phyloP scores from a whole-genome alignment of 2,888 invertebrate genomes.

The Capitulum mitella region DNA sequence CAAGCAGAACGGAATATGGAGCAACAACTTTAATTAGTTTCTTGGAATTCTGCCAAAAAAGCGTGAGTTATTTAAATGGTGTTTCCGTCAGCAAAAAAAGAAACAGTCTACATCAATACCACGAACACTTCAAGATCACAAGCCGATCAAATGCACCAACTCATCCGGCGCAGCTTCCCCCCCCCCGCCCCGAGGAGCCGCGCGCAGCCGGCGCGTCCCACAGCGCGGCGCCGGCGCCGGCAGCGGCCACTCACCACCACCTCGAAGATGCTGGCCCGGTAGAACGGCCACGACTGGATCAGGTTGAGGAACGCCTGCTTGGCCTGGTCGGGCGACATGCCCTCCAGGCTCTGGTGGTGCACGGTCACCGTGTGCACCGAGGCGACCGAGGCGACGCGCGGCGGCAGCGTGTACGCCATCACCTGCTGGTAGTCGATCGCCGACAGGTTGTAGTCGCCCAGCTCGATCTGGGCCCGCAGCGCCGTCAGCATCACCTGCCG shows the following conservation, averaged over 20 bases:
- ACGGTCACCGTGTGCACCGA: slow-evolving; percentile 77
- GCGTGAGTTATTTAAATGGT: too few relatives aligned
- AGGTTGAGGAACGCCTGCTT: slow-evolving; percentile 88
- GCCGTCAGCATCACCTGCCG: slow-evolving; percentile 83
- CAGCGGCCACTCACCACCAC: slow-evolving; percentile 82
- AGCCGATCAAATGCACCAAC: too few relatives aligned
- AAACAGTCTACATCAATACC: too few relatives aligned
- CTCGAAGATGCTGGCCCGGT: slow-evolving; percentile 87
- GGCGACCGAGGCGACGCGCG: slow-evolving; percentile 67
- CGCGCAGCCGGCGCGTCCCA: too few relatives aligned
- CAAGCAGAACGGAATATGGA: too few relatives aligned
- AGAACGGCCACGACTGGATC: slow-evolving; percentile 87
- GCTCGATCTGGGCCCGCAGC: slow-evolving; percentile 83
- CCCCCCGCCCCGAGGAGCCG: too few relatives aligned
- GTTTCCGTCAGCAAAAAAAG: too few relatives aligned
- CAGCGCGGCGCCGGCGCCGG: too few relatives aligned
- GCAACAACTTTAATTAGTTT: too few relatives aligned
- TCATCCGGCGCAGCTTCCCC: too few relatives aligned
- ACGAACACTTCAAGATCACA: too few relatives aligned
- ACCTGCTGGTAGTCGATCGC: slow-evolving; percentile 44
- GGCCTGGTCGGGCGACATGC: slow-evolving; percentile 76
- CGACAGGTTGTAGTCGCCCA: slow-evolving; percentile 58
- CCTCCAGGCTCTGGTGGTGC: slow-evolving; percentile 82
- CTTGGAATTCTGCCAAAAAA: too few relatives aligned
- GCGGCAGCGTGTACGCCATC: slow-evolving; percentile 72